Conservation (phyloP, 2,888 invertebrate species). For the Gymnocheta viridis region DNA sequence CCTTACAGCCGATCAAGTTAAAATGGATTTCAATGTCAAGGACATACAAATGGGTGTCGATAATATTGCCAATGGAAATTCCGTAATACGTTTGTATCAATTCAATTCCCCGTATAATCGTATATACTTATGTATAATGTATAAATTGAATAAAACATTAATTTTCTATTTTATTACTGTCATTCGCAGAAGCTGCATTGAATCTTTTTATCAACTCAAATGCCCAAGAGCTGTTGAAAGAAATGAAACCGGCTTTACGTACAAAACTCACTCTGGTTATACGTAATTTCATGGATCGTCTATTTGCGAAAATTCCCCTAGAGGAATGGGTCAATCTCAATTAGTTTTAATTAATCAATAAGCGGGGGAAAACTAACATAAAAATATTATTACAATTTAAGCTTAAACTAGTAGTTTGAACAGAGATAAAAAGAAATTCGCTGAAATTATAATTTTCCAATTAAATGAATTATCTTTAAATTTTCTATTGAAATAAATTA, state of each 20-base stretch:
- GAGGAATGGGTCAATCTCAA: conserved; percentile 87
- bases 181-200: conserved; percentile 88
- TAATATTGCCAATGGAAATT: conserved; percentile 90
- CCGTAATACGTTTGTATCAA: conserved; percentile 88
- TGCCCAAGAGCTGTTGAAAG: conserved; percentile 91
- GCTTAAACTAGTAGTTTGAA: conserved; percentile 23
- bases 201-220: conserved; percentile 94
- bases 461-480: conserved; percentile 13
- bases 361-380: conserved; percentile 10
- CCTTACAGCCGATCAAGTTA: conserved; percentile 88
- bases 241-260: conserved; percentile 93
- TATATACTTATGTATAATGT: no score
- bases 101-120: neutral
- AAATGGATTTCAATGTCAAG: conserved; percentile 93
- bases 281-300: conserved; percentile 88
- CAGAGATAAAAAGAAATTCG: conserved; percentile 24
- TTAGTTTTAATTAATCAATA: conserved; percentile 61
- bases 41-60: conserved; percentile 93
- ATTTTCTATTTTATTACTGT: conserved; percentile 8
- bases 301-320: conserved; percentile 89
- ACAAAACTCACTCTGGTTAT: conserved; percentile 89
- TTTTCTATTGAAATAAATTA: conserved; percentile 45
- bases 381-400: conserved; percentile 35
- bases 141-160: neutral
- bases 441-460: conserved; percentile 42